Evolutionary conservation across 2,888 invertebrate species (phyloP).

Genomic region (Mimachlamys varia): DNA sequence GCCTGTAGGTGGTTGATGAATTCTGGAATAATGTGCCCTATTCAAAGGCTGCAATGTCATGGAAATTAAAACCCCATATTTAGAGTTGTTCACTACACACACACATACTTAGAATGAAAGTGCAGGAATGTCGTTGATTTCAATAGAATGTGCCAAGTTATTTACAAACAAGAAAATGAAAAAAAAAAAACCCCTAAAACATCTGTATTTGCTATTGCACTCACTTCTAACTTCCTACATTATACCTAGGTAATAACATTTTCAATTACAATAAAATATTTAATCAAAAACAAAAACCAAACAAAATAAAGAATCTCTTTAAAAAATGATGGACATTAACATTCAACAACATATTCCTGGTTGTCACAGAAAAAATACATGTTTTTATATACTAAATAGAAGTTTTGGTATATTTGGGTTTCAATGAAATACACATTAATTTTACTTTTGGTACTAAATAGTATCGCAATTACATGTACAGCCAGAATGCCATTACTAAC

Average conservation of each 20-base stretch:
- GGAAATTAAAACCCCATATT: neutral
- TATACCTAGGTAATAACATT: neutral
- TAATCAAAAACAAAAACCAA: neutral
- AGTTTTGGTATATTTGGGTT: neutral
- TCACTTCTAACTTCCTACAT: neutral
- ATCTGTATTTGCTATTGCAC: neutral
- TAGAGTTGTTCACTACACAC: neutral
- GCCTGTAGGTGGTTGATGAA: neutral
- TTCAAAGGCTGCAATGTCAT: neutral
- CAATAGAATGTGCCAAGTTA: slow-evolving; percentile 9
- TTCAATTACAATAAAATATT: neutral
- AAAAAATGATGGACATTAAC: neutral
- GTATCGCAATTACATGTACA: too few relatives aligned
- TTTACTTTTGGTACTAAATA: too few relatives aligned
- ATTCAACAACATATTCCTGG: neutral
- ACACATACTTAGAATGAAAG: neutral
- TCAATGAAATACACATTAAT: neutral
- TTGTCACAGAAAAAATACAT: neutral
- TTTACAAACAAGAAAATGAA: neutral
- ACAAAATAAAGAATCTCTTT: neutral
- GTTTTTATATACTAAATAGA: neutral
- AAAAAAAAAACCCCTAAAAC: too few relatives aligned
- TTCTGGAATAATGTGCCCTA: neutral
- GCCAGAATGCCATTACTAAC: neutral
- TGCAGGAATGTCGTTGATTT: slow-evolving; percentile 15